Conservation (phyloP, 2,113 vertebrate species). For the Callaeas wilsoni region DNA sequence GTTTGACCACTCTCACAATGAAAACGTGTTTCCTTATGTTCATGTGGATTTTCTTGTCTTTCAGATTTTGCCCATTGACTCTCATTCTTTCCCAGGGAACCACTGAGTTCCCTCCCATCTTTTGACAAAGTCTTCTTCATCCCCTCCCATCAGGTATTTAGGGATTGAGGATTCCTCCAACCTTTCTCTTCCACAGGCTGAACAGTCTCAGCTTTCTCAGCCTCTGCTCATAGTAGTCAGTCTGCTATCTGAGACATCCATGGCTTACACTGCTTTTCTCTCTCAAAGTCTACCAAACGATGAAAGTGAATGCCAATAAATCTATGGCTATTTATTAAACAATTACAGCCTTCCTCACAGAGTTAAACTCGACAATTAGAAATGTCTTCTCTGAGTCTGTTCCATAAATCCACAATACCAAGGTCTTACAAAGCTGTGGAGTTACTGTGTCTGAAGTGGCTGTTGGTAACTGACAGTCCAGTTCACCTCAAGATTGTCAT, state of each 20-base stretch:
- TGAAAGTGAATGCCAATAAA: background rate
- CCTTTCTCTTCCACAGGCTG: background rate
- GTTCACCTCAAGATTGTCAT: background rate
- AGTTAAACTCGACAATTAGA: background rate
- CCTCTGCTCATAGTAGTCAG: background rate
- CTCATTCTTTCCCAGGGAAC: background rate
- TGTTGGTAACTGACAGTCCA: background rate
- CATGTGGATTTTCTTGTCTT: background rate
- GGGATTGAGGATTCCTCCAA: background rate
- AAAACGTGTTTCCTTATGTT: rapidly evolving
- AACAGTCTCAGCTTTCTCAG: background rate
- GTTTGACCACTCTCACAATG: background rate
- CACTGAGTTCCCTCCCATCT: background rate
- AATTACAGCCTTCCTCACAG: background rate
- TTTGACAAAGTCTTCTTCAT: background rate
- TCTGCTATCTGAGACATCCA: background rate
- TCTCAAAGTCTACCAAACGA: background rate
- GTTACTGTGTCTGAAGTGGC: background rate
- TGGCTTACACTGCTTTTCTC: background rate
- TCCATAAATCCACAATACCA: background rate
- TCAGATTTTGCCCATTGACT: background rate
- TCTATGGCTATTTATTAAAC: background rate
- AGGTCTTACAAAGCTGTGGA: background rate
- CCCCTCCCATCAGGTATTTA: background rate
- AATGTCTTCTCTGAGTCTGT: background rate